These are phyloP conservation scores for Eulithis prunata DNA, from an alignment of 2,888 invertebrate genomes.

Conservation along the genomic window DNA sequence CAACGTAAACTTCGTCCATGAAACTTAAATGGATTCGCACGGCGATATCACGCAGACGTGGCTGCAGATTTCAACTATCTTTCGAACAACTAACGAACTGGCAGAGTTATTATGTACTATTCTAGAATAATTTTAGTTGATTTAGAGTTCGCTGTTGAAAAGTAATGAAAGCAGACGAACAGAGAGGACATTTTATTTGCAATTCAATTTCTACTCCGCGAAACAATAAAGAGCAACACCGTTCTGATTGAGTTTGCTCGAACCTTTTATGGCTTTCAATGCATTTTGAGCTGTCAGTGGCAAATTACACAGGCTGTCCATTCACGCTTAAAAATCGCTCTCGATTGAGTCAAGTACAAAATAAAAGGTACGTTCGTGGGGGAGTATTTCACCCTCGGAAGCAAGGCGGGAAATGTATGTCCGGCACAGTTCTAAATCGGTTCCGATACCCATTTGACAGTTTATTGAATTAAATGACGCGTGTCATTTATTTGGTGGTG, in stretches of 20 bases:
- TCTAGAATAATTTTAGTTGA: conserved; percentile 12
- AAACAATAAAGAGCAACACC: conserved; percentile 57
- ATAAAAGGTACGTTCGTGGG: conserved; percentile 67
- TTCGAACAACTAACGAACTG: conserved; percentile 22
- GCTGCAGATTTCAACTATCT: conserved; percentile 47
- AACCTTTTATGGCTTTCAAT: conserved; percentile 80
- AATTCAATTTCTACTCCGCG: conserved; percentile 36
- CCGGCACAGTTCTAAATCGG: conserved; percentile 80
- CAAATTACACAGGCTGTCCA: conserved; percentile 80
- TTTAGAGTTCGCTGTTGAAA: conserved; percentile 11
- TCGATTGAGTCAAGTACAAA: conserved; percentile 82
- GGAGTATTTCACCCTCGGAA: conserved; percentile 66
- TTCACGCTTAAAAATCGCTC: conserved; percentile 83
- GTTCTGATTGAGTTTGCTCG: conserved; percentile 75
- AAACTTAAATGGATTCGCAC: conserved; percentile 69
- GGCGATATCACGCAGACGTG: conserved; percentile 51
- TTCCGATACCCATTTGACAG: conserved; percentile 76
- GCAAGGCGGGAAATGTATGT: conserved; percentile 79
- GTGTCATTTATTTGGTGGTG: conserved; percentile 60
- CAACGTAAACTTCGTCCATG: conserved; percentile 65
- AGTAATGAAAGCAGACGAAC: conserved; percentile 6
- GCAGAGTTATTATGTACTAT: conserved; percentile 20
- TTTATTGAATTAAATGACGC: conserved; percentile 78
- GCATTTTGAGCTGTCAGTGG: conserved; percentile 78
- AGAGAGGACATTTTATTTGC: conserved; percentile 31